A percentile compares a stretch with the other conserved stretches of the same genome.
phyloP scores from a whole-genome alignment of 2,888 invertebrate genomes.

The Drosophila siamana region DNA sequence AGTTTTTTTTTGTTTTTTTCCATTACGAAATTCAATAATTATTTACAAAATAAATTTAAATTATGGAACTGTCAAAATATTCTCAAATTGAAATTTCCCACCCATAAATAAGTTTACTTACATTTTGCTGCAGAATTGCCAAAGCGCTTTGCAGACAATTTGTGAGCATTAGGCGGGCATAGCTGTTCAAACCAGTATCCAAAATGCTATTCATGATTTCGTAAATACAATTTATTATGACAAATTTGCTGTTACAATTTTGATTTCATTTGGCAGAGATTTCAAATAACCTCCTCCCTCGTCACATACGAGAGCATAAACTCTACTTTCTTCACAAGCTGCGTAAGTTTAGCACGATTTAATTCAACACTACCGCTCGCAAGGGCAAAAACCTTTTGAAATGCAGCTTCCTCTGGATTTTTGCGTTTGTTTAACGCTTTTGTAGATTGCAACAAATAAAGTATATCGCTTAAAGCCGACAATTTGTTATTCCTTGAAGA shows the following conservation, averaged over 20 bases:
- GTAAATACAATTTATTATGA: conserved; percentile 8
- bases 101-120: conserved; percentile 1
- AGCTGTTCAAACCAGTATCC: background rate
- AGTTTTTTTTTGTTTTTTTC: too few species aligned
- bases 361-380: conserved; percentile 86
- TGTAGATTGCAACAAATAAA: conserved; percentile 86
- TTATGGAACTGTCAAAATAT: too few species aligned
- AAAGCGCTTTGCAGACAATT: conserved; percentile 5
- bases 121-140: conserved; percentile 5
- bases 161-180: conserved; percentile 10
- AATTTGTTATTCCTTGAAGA: conserved; percentile 88
- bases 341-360: conserved; percentile 86
- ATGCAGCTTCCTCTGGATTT: conserved; percentile 67
- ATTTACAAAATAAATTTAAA: too few species aligned
- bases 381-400: conserved; percentile 87
- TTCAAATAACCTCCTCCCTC: conserved; percentile 50
- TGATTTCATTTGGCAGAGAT: conserved; percentile 39
- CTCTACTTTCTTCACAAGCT: conserved; percentile 89
- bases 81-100: too few species aligned
- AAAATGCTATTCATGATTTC: conserved; percentile 11
- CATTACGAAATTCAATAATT: too few species aligned
- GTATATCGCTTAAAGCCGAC: conserved; percentile 89
- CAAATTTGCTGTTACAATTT: conserved; percentile 9
- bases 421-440: conserved; percentile 79
- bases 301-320: conserved; percentile 88